These are phyloP conservation scores for Lampris megalopsis DNA, from an alignment of 2,113 vertebrate species.

Conservation along the genomic window DNA sequence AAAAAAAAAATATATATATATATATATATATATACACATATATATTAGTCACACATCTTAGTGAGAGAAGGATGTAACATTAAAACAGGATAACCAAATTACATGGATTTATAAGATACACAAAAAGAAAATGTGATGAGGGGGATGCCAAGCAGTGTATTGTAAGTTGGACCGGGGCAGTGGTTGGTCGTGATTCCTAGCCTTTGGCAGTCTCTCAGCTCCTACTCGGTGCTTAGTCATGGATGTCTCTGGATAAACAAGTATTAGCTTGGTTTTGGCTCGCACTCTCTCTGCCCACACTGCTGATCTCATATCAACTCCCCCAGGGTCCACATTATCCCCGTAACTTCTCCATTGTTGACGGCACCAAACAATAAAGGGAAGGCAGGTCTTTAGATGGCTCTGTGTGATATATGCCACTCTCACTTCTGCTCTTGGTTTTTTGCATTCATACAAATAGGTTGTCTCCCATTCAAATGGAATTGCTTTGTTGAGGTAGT, in stretches of 20 bases:
- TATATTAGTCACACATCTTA: too few species aligned
- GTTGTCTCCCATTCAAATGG: too few species aligned
- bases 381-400: neutral
- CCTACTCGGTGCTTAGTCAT: constrained; percentile 63
- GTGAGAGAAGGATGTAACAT: too few species aligned
- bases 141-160: neutral
- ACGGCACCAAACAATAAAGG: constrained; percentile 19
- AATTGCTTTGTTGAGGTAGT: too few species aligned
- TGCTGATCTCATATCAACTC: constrained; percentile 32
- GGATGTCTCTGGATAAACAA: constrained; percentile 44
- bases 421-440: neutral
- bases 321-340: constrained; percentile 19
- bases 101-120: too few species aligned
- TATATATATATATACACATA: neutral
- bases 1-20: neutral
- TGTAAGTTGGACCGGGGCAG: constrained; percentile 11
- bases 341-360: constrained; percentile 38
- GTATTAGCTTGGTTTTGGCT: constrained; percentile 47
- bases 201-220: constrained; percentile 36
- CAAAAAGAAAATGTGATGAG: too few species aligned
- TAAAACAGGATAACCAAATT: too few species aligned
- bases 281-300: constrained; percentile 37
- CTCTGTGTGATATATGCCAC: neutral
- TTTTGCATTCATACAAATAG: too few species aligned
- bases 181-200: constrained; percentile 26